Evolutionary conservation across 1,140 invertebrate genomes (phyloP).

Genomic region (Meloidogyne chitwoodi): DNA sequence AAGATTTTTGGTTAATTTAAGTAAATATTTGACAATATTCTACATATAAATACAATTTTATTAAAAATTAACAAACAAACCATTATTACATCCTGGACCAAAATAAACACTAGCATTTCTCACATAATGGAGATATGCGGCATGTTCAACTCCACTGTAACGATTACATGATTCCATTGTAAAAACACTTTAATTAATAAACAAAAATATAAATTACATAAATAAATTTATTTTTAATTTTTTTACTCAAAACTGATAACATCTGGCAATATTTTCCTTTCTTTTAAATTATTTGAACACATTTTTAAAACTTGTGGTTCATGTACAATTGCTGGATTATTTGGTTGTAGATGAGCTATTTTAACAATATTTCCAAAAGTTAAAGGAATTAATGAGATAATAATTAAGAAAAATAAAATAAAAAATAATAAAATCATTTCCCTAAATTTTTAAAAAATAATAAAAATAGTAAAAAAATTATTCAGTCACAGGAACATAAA

Average conservation of each 20-base stretch:
- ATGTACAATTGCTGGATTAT: constrained; percentile 52
- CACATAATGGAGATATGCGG: constrained; percentile 54
- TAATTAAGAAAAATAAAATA: neutral
- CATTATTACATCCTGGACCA: constrained; percentile 57
- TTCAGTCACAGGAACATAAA: no score
- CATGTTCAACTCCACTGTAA: constrained; percentile 54
- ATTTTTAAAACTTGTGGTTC: constrained; percentile 52
- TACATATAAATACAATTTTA: no score
- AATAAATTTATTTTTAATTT: neutral
- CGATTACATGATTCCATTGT: constrained; percentile 58
- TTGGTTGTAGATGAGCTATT: constrained; percentile 54
- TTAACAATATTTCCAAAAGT: constrained; percentile 18
- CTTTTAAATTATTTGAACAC: constrained; percentile 50
- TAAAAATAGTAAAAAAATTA: no score
- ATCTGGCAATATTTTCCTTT: constrained; percentile 46
- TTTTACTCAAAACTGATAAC: constrained; percentile 42
- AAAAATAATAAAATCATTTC: neutral
- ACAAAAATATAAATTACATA: neutral
- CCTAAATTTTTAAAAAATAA: no score
- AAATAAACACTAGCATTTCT: constrained; percentile 55
- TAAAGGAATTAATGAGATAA: neutral
- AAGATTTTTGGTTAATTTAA: no score
- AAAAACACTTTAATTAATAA: constrained; percentile 36
- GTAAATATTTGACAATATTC: no score
- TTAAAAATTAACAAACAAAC: constrained; percentile 21